These are phyloP conservation scores for Achatina immaculata DNA, from an alignment of 1,140 invertebrate genomes.

Conservation along the genomic window DNA sequence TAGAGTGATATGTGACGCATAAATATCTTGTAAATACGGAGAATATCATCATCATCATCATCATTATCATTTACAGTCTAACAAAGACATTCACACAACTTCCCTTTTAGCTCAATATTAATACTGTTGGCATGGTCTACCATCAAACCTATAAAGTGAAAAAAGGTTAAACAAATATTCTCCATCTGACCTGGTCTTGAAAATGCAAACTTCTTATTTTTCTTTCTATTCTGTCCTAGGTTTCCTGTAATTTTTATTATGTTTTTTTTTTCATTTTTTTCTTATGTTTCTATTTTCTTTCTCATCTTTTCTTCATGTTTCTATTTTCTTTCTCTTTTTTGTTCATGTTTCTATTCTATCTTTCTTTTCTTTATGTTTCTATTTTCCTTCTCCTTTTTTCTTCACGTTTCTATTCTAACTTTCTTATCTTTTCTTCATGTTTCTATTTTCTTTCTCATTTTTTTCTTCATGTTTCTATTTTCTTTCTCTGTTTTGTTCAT, in stretches of 20 bases:
- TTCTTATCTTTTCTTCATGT: background rate
- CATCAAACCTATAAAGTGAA: too few species aligned
- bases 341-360: background rate
- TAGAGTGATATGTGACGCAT: too few species aligned
- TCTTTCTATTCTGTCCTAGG: background rate
- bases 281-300: background rate
- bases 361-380: background rate
- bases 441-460: background rate
- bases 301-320: background rate
- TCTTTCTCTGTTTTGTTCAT: background rate
- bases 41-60: too few species aligned
- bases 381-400: background rate
- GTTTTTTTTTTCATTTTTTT: background rate
- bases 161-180: too few species aligned
- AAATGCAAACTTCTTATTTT: background rate
- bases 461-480: background rate
- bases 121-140: too few species aligned
- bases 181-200: too few species aligned
- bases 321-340: background rate
- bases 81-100: too few species aligned
- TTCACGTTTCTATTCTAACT: background rate
- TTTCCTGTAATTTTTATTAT: background rate
- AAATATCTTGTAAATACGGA: too few species aligned
- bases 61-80: too few species aligned
- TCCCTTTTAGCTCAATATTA: too few species aligned